Evolutionary conservation across 2,113 vertebrate species (phyloP), one percentile per base, ranked within the genome.

Genomic region (Meleagris gallopavo): DNA sequence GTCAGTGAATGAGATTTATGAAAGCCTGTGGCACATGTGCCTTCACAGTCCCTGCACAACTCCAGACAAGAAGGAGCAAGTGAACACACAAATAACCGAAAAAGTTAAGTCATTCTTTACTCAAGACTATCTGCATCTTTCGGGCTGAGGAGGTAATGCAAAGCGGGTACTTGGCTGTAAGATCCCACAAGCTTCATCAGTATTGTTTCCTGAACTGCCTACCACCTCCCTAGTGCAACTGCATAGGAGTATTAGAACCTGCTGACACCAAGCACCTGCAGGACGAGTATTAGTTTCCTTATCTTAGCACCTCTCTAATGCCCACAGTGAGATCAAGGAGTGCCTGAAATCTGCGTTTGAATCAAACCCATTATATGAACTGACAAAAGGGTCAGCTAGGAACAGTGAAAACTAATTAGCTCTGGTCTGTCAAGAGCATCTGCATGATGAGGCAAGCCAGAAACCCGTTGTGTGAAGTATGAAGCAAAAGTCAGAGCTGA

Each of bases 331-430:
- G 27, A 61, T 43, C 48, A 70, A 36, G 71, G 82, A 86, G 58
- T 58, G n/a, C 9, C 73, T 61, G 70, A 84, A 89, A 75, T 9
- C 4, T 21, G 25, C 24, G 5, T 36, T 65, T 61, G 62, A 75
- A 32, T 65, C 62, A 85, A 78, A 67, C 32, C 48, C 32, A 21
- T 24, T 41, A 62, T 69, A 81, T n/a, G 67, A 76, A 79, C 30
- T 76, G 64, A 60, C 46, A 60, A 65, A 85, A 83, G 79, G 58
- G 43, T 79, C 67, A 66, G 40, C 27, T 21, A 54, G 15, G n/a
- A 83, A 76, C 30, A 93, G 40, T 24, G 22, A 41, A 95, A 91
- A 91, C 40, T 65, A 69, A 93, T 93, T 75, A 87, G 17, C 67
- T 58, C 43, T 54, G 24, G 20, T 61, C 67, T 85, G 17, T 12